Base-by-base conservation (phyloP, 2,113 vertebrate genomes). In the Tupaia tana region DNA sequence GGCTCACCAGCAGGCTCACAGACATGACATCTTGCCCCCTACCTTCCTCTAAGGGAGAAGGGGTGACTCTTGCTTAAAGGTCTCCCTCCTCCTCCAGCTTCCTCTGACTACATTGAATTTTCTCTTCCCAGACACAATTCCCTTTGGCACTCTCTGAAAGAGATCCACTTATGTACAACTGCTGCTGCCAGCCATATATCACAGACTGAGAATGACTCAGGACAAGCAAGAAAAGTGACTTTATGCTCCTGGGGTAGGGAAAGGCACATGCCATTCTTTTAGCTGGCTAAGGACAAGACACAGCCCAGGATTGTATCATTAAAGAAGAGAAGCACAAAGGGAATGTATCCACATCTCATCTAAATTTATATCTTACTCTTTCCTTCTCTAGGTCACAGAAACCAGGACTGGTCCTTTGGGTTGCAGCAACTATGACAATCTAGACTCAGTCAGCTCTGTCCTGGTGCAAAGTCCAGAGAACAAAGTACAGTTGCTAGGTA, bases 361-460 rank as follows among this genome's bases (percentile, higher is more conserved):
- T 90, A 77, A 89, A 69, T 29, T 9, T 14, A 20, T n/a, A 8
- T 31, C 15, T 20, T 54, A 7, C 19, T 7, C 0, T 15, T 92
- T 94, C 98, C 96, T 98, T 98, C 89, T 78, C 82, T 98, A 99
- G 99, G 99, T 99, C 98, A 99, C 99, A 0, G 99, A 99, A 98
- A 99, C 99, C 64, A 99, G 99, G 98, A 99, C 99, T 0, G 99
- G 99, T 54, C 99, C 99, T 2, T 99, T 99, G 20, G 99, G 99
- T 97, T 99, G 99, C 99, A 99, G 99, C 98, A 99, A 99, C 98
- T 99, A 99, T 24, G 99, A 99, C 98, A 99, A 99, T 97, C 98
- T 99, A 98, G 99, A 99, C 97, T 99, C 99, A 0, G 99, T 99
- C 97, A 99, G 99, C 97, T 99, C 99, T 0, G 99, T 99, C 87